Percentiles rank a stretch among this genome's conserved stretches.
Conservation (phyloP, 2,888 invertebrate species). For the Nesidiocoris tenuis region DNA sequence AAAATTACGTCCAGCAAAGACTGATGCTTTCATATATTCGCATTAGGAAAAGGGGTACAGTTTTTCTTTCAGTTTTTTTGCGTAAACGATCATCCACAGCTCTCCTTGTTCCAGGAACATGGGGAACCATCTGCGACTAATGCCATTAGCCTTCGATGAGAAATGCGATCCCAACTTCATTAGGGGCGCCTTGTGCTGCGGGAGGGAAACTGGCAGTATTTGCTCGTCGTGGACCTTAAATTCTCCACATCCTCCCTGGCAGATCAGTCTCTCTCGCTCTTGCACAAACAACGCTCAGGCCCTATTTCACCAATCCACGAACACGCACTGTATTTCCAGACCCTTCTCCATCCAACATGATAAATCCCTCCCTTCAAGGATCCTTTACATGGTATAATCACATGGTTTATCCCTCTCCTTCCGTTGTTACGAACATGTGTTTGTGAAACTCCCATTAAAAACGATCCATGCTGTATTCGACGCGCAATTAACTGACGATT, state of each 20-base stretch:
- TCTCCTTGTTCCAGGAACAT: neutral
- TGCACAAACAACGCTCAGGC: neutral
- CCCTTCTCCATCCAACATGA: neutral
- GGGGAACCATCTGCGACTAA: conserved; percentile 38
- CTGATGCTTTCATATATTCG: no score
- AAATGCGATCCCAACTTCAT: conserved; percentile 28
- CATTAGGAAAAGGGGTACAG: no score
- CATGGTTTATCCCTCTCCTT: neutral
- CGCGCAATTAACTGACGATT: conserved; percentile 3
- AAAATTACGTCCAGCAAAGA: no score
- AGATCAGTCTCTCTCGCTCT: neutral
- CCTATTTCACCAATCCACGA: neutral
- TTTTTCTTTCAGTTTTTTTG: no score
- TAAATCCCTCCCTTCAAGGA: conserved; percentile 1
- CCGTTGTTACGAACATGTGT: neutral
- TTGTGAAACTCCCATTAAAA: neutral
- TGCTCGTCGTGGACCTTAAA: neutral
- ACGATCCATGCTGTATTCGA: neutral
- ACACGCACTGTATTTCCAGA: neutral
- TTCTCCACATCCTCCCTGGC: neutral
- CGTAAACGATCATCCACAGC: neutral
- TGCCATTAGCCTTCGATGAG: conserved; percentile 37
- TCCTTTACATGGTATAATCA: neutral
- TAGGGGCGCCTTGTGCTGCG: neutral
- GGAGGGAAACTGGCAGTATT: neutral